Conservation (phyloP, 2,113 vertebrate species). For the Pomatostomus ruficeps region DNA sequence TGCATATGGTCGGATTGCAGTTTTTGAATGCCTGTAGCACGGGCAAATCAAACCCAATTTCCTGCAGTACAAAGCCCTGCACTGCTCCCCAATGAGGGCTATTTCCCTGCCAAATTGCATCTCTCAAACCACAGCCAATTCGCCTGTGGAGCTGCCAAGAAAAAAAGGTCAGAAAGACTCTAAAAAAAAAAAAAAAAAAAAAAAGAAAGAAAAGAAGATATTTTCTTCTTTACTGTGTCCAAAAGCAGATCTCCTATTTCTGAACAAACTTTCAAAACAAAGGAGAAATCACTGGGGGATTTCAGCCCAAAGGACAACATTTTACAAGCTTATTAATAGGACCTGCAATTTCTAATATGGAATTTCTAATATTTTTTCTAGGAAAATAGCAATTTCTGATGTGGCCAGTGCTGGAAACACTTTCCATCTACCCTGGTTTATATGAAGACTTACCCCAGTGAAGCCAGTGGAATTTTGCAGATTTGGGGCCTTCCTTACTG, state of each 20-base stretch:
- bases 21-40: constrained; percentile 10
- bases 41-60: constrained; percentile 52
- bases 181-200: background rate
- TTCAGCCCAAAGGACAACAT: background rate
- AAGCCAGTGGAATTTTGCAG: background rate
- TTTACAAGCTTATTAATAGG: background rate
- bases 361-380: too few species aligned
- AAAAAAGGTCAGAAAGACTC: constrained; percentile 46
- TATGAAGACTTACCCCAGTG: background rate
- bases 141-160: constrained; percentile 27
- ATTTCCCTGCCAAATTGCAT: constrained; percentile 57
- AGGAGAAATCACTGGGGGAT: background rate
- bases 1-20: constrained; percentile 29
- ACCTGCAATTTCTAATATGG: too few species aligned
- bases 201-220: background rate
- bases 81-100: constrained; percentile 34
- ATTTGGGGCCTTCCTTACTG: background rate
- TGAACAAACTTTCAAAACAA: constrained; percentile 15
- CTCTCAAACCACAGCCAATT: constrained; percentile 40
- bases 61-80: constrained; percentile 35
- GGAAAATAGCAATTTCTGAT: background rate
- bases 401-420: background rate
- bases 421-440: background rate
- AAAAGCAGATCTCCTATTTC: constrained; percentile 1
- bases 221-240: background rate